Base-by-base conservation (phyloP, 1,140 invertebrate species). In the Drosophila chauvacae region DNA sequence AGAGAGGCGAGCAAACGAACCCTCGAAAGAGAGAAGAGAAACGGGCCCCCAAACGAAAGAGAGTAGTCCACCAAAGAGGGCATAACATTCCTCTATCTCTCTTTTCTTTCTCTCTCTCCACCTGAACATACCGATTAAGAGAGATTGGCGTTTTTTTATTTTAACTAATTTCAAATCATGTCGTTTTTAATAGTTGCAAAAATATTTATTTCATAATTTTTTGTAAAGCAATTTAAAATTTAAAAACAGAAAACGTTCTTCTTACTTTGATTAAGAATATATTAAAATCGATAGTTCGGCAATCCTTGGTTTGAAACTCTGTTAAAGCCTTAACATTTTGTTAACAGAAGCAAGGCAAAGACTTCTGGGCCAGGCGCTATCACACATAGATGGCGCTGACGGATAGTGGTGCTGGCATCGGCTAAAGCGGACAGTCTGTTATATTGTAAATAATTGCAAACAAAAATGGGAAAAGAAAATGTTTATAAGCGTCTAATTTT, bases 1-100 rank as follows among this genome's bases (percentile, higher is more conserved):
- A 44, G 57, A 69, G 28, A 61, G 23, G 33, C 4, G 14, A 18
- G 51, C 51, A 7, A 16, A 37, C 53, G 35, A 56, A 56, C 53
- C 53, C 53, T n/a, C 37, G 20, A 39, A 56, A 56, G 53, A 39
- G 53, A 4, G 18, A 37, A 56, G 51, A 55, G 51, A 55, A 55
- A 16, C 53, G 35, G 20, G 33, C 51, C 33, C 33, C 51, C 51
- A 55, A 33, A 51, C 16, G 14, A 11, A 37, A 60, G 55, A 74
- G 44, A 68, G 57, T 26, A 1, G 35, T 44, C 2, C n/a, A 0
- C 14, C 20, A 3, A 56, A 39, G 14, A 23, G 20, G 16, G 45
- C 23, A 11, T 44, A 0, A n/a, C 41, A 42, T 18, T 1, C 1
- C 10, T 44, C 18, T 23, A 11, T 26, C 1, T 16, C 13, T 7